Evolutionary conservation across 2,888 invertebrate species (phyloP).

Genomic region (Cyclophora punctaria): DNA sequence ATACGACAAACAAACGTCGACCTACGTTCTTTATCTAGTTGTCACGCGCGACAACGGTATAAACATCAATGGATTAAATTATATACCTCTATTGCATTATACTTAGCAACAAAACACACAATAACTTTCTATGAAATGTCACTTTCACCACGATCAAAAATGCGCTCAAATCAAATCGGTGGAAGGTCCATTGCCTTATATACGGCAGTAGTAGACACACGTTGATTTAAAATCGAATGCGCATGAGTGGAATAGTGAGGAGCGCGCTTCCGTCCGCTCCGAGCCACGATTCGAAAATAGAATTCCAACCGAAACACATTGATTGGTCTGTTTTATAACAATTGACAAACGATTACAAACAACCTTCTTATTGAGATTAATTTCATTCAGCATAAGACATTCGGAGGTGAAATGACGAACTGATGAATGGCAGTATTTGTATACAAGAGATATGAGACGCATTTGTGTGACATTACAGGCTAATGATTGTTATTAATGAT

Average conservation of each 20-base stretch:
- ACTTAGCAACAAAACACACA: slow-evolving; percentile 28
- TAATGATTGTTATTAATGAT: no score
- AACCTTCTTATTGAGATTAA: no score
- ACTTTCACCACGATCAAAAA: slow-evolving; percentile 44
- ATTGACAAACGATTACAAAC: slow-evolving; percentile 2
- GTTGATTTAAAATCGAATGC: slow-evolving; percentile 30
- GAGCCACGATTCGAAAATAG: slow-evolving; percentile 18
- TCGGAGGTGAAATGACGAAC: no score
- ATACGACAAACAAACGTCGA: slow-evolving; percentile 10
- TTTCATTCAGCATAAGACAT: no score
- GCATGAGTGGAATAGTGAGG: slow-evolving; percentile 48
- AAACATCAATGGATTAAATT: slow-evolving; percentile 47
- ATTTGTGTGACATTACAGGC: no score
- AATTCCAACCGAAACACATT: slow-evolving; percentile 4
- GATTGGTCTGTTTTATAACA: slow-evolving; percentile 1
- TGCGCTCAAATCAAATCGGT: slow-evolving; percentile 5
- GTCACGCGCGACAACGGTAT: slow-evolving; percentile 47
- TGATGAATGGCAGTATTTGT: no score
- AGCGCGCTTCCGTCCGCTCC: slow-evolving; percentile 44
- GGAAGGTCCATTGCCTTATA: slow-evolving; percentile 28
- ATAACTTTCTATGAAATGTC: slow-evolving; percentile 50
- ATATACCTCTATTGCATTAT: slow-evolving; percentile 30
- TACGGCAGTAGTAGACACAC: slow-evolving; percentile 10
- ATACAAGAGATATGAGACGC: no score
- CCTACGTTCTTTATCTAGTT: slow-evolving; percentile 31